A percentile compares a stretch with the other conserved stretches of the same genome.
Conservation (phyloP, 2,888 invertebrate species). For the Stenchaetothrips biformis region DNA sequence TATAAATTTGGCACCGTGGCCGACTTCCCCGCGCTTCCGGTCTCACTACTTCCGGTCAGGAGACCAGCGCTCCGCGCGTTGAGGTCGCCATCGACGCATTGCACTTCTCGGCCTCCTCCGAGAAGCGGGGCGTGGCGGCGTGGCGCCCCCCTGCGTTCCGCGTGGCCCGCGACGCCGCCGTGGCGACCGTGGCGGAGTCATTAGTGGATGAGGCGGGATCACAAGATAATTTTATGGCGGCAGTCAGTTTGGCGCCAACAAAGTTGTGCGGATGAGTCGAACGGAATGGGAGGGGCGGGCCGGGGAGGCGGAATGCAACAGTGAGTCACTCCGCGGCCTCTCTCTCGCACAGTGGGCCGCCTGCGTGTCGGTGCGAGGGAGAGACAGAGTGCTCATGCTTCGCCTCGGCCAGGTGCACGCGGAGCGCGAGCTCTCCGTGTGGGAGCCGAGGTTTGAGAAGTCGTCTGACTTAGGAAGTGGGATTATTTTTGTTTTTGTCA, state of each 20-base stretch:
- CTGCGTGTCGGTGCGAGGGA: background rate
- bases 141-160: too few species aligned
- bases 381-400: background rate
- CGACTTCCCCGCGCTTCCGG: too few species aligned
- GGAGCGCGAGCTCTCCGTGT: background rate
- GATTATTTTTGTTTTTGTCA: background rate
- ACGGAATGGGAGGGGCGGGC: background rate
- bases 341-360: background rate
- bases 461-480: background rate
- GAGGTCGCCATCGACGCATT: too few species aligned
- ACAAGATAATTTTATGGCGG: conserved; percentile 21
- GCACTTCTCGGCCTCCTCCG: too few species aligned
- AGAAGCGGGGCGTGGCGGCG: too few species aligned
- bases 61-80: too few species aligned
- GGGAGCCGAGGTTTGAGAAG: background rate
- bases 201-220: conserved; percentile 22
- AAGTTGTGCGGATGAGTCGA: conserved; percentile 2
- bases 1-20: too few species aligned
- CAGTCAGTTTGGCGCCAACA: conserved; percentile 14
- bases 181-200: too few species aligned
- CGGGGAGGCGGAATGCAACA: background rate
- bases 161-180: too few species aligned
- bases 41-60: too few species aligned
- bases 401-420: background rate
- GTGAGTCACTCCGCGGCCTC: background rate